phyloP scores from a whole-genome alignment of 2,113 vertebrate species.

The Prietella phreatophila region DNA sequence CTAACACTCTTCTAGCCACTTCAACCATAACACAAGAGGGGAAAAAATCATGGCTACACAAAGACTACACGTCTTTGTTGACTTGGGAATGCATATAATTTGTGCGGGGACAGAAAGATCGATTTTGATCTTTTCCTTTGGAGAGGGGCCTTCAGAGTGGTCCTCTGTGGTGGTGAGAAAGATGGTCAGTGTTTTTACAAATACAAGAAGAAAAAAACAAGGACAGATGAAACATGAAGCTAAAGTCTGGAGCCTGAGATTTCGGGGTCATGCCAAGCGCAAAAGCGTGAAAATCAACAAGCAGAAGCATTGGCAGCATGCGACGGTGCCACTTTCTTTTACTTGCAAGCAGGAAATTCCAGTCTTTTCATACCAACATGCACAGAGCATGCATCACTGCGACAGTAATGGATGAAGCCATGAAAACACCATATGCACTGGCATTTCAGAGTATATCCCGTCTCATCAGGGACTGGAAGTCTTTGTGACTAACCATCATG shows the following conservation, averaged over 20 bases:
- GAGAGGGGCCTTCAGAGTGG: constrained; percentile 59
- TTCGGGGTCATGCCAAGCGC: neutral
- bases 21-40: constrained; percentile 47
- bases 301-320: constrained; percentile 16
- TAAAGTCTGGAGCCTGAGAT: constrained; percentile 34
- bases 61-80: constrained; percentile 63
- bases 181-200: constrained; percentile 57
- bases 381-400: constrained; percentile 10
- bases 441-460: constrained; percentile 18
- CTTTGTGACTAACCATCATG: constrained; percentile 6
- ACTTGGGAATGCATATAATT: constrained; percentile 64
- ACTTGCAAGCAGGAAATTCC: neutral
- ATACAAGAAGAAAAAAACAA: constrained; percentile 36
- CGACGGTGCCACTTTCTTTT: neutral
- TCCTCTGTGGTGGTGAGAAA: constrained; percentile 55
- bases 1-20: constrained; percentile 50
- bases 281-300: constrained; percentile 23
- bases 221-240: constrained; percentile 37
- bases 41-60: constrained; percentile 7
- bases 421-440: constrained; percentile 36
- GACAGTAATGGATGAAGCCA: constrained; percentile 23
- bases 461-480: constrained; percentile 23
- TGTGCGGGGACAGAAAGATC: constrained; percentile 50
- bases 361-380: constrained; percentile 16
- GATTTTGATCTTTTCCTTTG: constrained; percentile 57